Percentiles rank a stretch among this genome's conserved stretches.
These are phyloP conservation scores for Tachycineta bicolor DNA, from an alignment of 2,113 vertebrate genomes.

Conservation along the genomic window DNA sequence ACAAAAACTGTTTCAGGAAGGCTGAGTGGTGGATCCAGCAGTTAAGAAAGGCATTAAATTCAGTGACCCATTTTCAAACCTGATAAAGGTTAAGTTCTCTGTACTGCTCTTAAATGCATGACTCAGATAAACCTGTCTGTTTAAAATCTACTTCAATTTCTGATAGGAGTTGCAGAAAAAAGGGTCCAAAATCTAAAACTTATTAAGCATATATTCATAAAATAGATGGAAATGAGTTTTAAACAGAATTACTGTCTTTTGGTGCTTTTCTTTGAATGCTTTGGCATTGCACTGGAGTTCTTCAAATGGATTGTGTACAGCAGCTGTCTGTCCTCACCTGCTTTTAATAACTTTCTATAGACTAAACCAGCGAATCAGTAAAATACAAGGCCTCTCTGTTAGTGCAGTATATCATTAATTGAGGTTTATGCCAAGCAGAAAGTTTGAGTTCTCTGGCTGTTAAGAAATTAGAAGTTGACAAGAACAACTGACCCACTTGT, in stretches of 20 bases:
- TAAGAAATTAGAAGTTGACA: conserved; percentile 22
- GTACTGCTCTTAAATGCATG: background rate
- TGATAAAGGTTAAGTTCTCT: background rate
- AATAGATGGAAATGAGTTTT: background rate
- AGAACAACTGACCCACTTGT: conserved; percentile 39
- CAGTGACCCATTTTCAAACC: background rate
- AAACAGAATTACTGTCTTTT: background rate
- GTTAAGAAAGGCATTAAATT: background rate
- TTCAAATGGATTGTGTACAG: background rate
- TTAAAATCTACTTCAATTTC: background rate
- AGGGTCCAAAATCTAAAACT: background rate
- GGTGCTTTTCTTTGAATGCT: background rate
- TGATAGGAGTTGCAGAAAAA: background rate
- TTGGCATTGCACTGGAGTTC: background rate
- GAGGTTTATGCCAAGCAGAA: conserved; percentile 26
- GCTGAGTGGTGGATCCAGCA: background rate
- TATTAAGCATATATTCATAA: background rate
- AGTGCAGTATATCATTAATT: background rate
- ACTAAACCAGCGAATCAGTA: conserved; percentile 35
- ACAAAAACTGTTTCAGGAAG: background rate
- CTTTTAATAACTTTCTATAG: conserved; percentile 56
- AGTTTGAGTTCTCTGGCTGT: background rate
- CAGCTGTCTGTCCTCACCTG: conserved; percentile 26
- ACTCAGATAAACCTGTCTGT: background rate
- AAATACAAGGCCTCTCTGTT: conserved; percentile 42